These are phyloP conservation scores for Rhegmatorhina hoffmannsi DNA, from an alignment of 2,113 vertebrate genomes.

Conservation along the genomic window DNA sequence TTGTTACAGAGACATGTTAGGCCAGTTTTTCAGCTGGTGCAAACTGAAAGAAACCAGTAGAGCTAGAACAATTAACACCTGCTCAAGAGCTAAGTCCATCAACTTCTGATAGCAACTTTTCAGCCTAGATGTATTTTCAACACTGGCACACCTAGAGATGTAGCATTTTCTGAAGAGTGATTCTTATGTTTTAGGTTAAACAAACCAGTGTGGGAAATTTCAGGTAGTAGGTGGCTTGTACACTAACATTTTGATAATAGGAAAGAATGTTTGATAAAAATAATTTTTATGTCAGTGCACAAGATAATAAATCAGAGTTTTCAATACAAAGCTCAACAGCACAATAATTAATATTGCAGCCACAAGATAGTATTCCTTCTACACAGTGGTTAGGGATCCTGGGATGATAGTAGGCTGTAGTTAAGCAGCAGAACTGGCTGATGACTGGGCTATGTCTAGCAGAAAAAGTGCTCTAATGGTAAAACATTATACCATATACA, in stretches of 20 bases:
- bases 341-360: slow-evolving; percentile 41
- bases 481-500: not conserved
- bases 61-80: slow-evolving; percentile 23
- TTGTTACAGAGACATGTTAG: not conserved
- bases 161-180: not conserved
- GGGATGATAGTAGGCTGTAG: slow-evolving; percentile 70
- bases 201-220: not conserved
- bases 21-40: slow-evolving; percentile 28
- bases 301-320: slow-evolving; percentile 12
- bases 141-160: not conserved
- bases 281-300: not conserved
- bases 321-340: slow-evolving; percentile 56
- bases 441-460: not conserved
- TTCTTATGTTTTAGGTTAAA: not conserved
- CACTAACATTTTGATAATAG: not conserved
- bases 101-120: not conserved
- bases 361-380: slow-evolving; percentile 29
- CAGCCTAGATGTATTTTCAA: not conserved
- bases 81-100: slow-evolving; percentile 31
- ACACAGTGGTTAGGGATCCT: slow-evolving; percentile 68
- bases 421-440: slow-evolving; percentile 54
- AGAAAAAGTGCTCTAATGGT: not conserved
- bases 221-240: not conserved
- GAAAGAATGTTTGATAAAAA: not conserved
- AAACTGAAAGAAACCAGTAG: slow-evolving; percentile 30